phyloP scores from a whole-genome alignment of 2,113 vertebrate genomes.

The Platysteira castanea region DNA sequence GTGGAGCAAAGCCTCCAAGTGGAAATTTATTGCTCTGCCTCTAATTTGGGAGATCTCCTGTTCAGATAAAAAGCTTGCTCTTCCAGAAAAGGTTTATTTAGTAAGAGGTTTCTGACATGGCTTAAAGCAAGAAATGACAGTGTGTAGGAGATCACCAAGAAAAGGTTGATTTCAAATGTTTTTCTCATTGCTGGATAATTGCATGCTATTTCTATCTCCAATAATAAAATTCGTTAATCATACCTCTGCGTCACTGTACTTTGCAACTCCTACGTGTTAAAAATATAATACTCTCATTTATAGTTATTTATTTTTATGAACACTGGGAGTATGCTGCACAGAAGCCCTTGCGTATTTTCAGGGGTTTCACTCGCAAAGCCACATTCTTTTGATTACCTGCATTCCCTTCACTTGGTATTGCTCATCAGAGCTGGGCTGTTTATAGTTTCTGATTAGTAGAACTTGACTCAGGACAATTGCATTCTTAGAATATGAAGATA shows the following conservation, averaged over 20 bases:
- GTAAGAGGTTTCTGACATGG: neutral
- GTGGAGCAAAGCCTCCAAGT: neutral
- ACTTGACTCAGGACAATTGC: neutral
- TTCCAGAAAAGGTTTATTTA: neutral
- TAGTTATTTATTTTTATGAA: neutral
- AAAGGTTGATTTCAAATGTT: neutral
- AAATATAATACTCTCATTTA: neutral
- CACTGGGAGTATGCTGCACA: neutral
- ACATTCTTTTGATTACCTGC: neutral
- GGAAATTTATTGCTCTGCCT: neutral
- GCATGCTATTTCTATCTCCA: neutral
- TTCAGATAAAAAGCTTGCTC: neutral
- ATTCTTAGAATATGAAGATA: neutral
- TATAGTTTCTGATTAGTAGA: constrained; percentile 19
- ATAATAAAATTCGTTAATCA: neutral
- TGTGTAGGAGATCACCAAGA: neutral
- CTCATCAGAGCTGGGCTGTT: neutral
- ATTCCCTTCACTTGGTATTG: neutral
- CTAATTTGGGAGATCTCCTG: neutral
- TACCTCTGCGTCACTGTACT: neutral
- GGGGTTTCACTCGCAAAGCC: neutral
- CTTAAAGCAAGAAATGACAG: neutral
- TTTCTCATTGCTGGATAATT: neutral
- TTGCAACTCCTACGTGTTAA: neutral
- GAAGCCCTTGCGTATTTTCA: neutral